Evolutionary conservation across 2,113 vertebrate species (phyloP).

Genomic region (Microcebus tavaratra): DNA sequence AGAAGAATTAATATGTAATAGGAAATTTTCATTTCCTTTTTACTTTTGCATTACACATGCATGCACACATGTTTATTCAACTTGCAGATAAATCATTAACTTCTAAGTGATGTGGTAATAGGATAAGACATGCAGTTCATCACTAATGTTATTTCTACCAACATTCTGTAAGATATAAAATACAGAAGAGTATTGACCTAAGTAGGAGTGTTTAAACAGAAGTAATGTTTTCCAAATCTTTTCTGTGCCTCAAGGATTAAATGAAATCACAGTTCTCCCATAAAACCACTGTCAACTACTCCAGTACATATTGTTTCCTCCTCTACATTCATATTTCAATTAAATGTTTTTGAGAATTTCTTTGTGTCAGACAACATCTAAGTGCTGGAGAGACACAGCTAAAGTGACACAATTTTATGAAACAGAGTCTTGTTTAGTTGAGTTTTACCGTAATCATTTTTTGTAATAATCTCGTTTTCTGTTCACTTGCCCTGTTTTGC

Average conservation of each 20-base stretch:
- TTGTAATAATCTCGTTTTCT: neutral
- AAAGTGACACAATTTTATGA: neutral
- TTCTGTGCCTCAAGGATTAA: neutral
- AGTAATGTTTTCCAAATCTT: constrained; percentile 23
- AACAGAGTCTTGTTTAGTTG: neutral
- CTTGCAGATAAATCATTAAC: neutral
- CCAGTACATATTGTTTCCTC: neutral
- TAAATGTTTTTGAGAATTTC: neutral
- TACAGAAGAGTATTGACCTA: neutral
- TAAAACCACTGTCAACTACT: neutral
- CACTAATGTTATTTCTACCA: neutral
- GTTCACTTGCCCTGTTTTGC: neutral
- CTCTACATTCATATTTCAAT: neutral
- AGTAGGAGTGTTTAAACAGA: neutral
- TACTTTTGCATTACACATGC: neutral
- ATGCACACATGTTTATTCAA: neutral
- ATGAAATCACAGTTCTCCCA: neutral
- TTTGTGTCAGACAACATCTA: neutral
- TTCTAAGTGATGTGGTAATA: neutral
- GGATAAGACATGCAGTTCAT: neutral
- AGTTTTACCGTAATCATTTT: neutral
- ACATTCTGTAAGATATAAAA: neutral
- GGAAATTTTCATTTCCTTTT: neutral
- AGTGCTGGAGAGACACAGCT: neutral
- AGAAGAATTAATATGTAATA: neutral